These are phyloP conservation scores for Malurus splendens DNA, from an alignment of 2,797 vertebrate genomes.

Conservation along the genomic window DNA sequence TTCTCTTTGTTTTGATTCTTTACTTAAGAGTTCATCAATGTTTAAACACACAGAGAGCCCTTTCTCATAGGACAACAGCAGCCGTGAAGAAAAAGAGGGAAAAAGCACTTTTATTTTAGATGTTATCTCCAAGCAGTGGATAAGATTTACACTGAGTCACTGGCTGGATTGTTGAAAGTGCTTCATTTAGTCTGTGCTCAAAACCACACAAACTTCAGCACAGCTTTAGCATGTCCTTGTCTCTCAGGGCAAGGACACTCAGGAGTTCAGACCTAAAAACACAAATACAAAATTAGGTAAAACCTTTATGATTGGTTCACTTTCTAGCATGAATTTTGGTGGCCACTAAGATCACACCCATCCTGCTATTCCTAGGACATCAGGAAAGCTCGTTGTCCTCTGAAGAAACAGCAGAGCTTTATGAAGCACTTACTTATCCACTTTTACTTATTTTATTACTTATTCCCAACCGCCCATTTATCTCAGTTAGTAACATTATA, in stretches of 20 bases:
- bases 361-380: background rate
- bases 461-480: background rate
- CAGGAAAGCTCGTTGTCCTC: background rate
- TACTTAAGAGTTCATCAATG: conserved; percentile 23
- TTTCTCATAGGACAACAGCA: background rate
- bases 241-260: background rate
- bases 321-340: background rate
- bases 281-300: background rate
- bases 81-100: background rate
- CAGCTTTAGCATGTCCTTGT: background rate
- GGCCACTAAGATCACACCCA: background rate
- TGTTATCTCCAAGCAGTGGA: background rate
- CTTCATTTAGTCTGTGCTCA: background rate
- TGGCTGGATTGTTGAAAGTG: background rate
- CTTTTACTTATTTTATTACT: background rate
- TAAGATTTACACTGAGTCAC: background rate
- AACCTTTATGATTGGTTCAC: background rate
- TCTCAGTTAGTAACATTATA: background rate
- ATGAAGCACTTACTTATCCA: background rate
- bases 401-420: background rate
- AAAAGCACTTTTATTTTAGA: conserved; percentile 3
- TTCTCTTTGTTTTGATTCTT: conserved; percentile 33
- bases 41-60: background rate
- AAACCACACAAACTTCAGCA: background rate
- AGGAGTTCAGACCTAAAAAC: background rate